Evolutionary conservation across 2,113 vertebrate genomes (phyloP).

Genomic region (Myiozetetes cayanensis): DNA sequence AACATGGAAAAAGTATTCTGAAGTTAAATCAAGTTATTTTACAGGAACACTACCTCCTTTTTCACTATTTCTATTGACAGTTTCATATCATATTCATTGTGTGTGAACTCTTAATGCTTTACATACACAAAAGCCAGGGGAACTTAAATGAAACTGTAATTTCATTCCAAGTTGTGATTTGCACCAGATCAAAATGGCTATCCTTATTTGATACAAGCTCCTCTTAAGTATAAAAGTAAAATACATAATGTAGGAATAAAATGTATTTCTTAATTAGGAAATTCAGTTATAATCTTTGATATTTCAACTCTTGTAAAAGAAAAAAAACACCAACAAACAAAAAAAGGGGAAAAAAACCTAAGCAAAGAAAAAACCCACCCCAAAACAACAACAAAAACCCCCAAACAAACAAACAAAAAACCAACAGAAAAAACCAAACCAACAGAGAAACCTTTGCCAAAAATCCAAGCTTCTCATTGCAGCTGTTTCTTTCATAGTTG

Average conservation of each 20-base stretch:
- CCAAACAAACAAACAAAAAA: neutral
- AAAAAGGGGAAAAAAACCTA: too few relatives aligned
- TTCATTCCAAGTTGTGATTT: neutral
- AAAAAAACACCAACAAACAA: neutral
- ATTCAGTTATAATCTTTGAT: neutral
- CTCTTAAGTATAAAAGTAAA: neutral
- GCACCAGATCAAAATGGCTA: neutral
- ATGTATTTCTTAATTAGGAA: neutral
- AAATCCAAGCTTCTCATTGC: neutral
- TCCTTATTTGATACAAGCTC: neutral
- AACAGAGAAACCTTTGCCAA: neutral
- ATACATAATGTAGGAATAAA: neutral
- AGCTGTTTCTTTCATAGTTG: neutral
- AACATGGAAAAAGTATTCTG: neutral
- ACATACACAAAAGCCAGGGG: neutral
- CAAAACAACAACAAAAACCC: too few relatives aligned
- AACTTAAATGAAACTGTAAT: neutral
- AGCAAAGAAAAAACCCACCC: too few relatives aligned
- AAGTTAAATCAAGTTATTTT: neutral
- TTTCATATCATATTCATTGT: neutral
- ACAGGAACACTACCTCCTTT: neutral
- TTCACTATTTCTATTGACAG: neutral
- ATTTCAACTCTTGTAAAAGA: neutral
- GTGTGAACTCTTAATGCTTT: neutral
- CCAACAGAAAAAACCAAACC: neutral